Evolutionary conservation across 2,113 vertebrate species (phyloP).

Genomic region (Machaerirhynchus nigripectus): DNA sequence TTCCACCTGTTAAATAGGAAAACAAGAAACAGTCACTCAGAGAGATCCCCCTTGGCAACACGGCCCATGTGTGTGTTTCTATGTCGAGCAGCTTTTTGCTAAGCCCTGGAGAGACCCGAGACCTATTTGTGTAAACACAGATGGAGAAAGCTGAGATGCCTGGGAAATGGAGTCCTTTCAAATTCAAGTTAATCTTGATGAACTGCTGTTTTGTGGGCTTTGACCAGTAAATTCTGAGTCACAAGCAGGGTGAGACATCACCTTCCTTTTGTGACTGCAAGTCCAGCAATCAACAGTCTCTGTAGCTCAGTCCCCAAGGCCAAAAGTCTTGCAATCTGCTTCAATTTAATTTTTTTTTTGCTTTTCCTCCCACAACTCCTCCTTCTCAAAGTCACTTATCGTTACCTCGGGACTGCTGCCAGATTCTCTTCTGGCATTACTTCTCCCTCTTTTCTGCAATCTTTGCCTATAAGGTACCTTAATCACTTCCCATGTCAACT

Average conservation of each 20-base stretch:
- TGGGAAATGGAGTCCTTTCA: slow-evolving; percentile 16
- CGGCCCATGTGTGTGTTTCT: background rate
- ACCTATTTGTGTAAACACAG: slow-evolving; percentile 13
- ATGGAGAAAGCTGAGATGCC: slow-evolving; percentile 18
- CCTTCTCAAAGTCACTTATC: slow-evolving; percentile 25
- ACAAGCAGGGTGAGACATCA: background rate
- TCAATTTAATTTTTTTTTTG: background rate
- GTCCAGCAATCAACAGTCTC: background rate
- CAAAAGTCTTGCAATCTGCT: background rate
- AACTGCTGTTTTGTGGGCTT: background rate
- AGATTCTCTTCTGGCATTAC: slow-evolving; percentile 23
- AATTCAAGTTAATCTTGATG: background rate
- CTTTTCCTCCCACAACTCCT: slow-evolving; percentile 32
- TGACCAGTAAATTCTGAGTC: background rate
- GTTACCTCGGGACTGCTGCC: background rate
- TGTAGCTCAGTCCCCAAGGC: background rate
- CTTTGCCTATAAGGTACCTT: slow-evolving; percentile 27
- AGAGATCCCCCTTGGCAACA: background rate
- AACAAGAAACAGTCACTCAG: background rate
- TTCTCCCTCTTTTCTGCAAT: slow-evolving; percentile 7
- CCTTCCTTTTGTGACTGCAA: background rate
- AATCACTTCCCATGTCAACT: slow-evolving; percentile 53
- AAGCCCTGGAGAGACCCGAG: background rate
- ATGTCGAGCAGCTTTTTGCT: background rate
- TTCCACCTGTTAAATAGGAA: background rate